Conservation (phyloP, 2,113 vertebrate genomes). For the Vulpes lagopus region DNA sequence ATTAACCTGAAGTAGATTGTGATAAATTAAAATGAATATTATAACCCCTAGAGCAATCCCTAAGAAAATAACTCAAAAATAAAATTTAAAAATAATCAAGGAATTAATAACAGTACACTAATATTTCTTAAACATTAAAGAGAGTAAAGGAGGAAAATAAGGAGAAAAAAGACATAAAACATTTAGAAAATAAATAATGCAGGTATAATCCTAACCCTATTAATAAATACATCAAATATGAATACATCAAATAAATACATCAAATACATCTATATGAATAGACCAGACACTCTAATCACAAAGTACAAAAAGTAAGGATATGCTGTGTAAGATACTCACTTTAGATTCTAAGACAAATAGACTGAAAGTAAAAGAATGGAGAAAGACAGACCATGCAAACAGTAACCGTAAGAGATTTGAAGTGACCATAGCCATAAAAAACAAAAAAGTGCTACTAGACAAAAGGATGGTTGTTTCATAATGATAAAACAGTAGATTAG, state of each 20-base stretch:
- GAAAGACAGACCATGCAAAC: not conserved
- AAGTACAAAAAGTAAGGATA: not conserved
- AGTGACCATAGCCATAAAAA: not conserved
- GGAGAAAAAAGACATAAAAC: not conserved
- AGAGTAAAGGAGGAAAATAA: not conserved
- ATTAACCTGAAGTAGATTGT: not conserved
- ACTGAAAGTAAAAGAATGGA: not conserved
- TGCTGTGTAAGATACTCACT: not conserved
- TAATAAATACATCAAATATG: not conserved
- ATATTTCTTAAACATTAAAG: not conserved
- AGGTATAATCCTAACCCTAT: not conserved
- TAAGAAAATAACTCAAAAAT: slow-evolving; percentile 15
- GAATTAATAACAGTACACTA: not conserved
- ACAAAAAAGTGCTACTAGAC: not conserved
- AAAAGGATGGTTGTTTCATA: not conserved
- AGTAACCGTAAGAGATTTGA: not conserved
- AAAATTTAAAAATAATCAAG: not conserved
- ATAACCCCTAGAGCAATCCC: not conserved
- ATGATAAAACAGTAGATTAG: not conserved
- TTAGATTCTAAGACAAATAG: not conserved
- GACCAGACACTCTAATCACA: not conserved
- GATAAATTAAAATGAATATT: not conserved
- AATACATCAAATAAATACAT: not conserved
- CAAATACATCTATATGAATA: not conserved
- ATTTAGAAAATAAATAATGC: not conserved